phyloP scores from a whole-genome alignment of 2,797 vertebrate genomes.

The Ibycter americanus region DNA sequence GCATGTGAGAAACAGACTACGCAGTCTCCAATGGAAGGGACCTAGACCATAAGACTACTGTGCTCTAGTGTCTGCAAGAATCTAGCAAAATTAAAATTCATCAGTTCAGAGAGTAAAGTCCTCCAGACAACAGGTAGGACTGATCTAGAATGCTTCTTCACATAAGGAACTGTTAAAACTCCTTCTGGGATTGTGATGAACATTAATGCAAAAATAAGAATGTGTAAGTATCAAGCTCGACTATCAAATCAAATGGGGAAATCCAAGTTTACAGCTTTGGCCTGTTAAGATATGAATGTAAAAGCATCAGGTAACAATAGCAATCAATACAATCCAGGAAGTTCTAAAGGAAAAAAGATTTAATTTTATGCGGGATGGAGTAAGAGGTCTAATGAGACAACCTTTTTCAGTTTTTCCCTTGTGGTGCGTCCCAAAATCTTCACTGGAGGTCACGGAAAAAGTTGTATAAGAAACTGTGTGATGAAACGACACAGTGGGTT shows the following conservation, averaged over 20 bases:
- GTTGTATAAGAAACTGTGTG: constrained; percentile 8
- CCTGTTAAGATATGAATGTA: not conserved
- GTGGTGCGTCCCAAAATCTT: constrained; percentile 17
- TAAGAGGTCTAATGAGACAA: not conserved
- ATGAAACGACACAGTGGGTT: constrained; percentile 8
- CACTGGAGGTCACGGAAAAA: not conserved
- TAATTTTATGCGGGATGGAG: not conserved
- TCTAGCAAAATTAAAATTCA: not conserved
- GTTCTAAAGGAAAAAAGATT: not conserved
- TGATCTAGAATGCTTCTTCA: not conserved
- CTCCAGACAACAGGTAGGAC: not conserved
- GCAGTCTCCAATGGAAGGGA: not conserved
- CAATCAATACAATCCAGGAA: not conserved
- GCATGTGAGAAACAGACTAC: fast-evolving
- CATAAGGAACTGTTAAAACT: not conserved
- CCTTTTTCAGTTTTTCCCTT: constrained; percentile 24
- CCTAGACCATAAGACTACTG: not conserved
- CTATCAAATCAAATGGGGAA: not conserved
- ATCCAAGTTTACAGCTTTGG: not conserved
- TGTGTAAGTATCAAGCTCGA: not conserved
- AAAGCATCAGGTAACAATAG: not conserved
- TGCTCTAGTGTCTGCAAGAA: not conserved
- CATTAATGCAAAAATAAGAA: not conserved
- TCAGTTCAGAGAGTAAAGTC: not conserved
- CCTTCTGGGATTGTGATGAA: not conserved